These are phyloP conservation scores for Gorilla gorilla DNA, from an alignment of 2,113 vertebrate genomes.

Conservation along the genomic window DNA sequence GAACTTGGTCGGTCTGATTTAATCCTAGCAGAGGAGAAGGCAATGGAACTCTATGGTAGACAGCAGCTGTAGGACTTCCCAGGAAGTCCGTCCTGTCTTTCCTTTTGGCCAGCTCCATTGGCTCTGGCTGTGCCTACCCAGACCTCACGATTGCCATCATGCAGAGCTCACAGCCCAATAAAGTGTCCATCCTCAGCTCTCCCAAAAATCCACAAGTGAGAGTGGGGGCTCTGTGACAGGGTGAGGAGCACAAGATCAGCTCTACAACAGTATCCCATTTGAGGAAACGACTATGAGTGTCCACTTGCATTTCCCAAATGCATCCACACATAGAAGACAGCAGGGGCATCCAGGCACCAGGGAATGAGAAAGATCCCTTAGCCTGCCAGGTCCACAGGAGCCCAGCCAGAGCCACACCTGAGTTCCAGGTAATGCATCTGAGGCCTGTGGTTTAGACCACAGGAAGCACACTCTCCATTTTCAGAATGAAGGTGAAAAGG, in stretches of 20 bases:
- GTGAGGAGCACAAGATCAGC: not conserved
- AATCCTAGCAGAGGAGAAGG: no score
- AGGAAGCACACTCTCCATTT: not conserved
- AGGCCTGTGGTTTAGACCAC: not conserved
- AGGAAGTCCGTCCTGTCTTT: no score
- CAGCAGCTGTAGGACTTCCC: accelerated
- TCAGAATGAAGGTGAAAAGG: not conserved
- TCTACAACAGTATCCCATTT: not conserved
- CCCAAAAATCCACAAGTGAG: no score
- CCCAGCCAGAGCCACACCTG: not conserved
- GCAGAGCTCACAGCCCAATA: no score
- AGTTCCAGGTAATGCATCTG: not conserved
- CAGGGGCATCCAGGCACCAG: not conserved
- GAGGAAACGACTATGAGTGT: not conserved
- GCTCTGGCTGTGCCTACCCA: no score
- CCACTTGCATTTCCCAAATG: not conserved
- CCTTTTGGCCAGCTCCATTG: accelerated
- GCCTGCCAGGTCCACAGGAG: not conserved
- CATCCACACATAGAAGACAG: not conserved
- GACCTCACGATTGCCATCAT: no score
- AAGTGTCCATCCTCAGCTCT: no score
- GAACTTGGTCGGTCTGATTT: no score
- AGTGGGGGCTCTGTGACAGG: no score
- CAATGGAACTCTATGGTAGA: no score
- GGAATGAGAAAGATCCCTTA: not conserved